Percentiles rank a stretch among this genome's conserved stretches.
Evolutionary conservation across 2,888 invertebrate species (phyloP).

Genomic region (Theodoxus fluviatilis): DNA sequence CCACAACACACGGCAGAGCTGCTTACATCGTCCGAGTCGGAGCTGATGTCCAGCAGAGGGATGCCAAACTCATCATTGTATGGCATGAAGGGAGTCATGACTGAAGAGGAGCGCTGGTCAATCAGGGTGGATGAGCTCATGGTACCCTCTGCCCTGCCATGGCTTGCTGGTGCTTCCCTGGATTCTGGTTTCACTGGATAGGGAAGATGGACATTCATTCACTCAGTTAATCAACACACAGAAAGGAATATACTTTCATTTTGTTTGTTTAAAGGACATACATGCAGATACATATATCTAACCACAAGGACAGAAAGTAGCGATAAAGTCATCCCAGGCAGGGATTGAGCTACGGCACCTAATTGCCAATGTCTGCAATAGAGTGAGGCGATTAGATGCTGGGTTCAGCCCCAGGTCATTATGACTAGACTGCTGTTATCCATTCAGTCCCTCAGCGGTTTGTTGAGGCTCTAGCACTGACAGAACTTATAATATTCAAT

Average conservation of each 20-base stretch:
- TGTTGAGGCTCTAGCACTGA: no score
- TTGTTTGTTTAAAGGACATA: background rate
- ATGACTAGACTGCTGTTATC: no score
- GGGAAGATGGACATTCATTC: background rate
- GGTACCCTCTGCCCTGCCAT: conserved; percentile 25
- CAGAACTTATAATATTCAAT: no score
- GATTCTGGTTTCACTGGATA: conserved; percentile 33
- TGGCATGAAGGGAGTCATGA: conserved; percentile 30
- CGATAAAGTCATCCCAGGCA: no score
- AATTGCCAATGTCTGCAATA: no score
- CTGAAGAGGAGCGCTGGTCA: conserved; percentile 23
- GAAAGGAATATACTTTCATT: no score
- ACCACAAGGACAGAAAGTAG: background rate
- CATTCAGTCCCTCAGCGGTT: no score
- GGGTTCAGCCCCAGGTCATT: no score
- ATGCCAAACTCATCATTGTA: conserved; percentile 59
- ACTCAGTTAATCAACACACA: background rate
- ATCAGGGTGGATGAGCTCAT: conserved; percentile 25
- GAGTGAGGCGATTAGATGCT: no score
- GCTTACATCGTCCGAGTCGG: conserved; percentile 56
- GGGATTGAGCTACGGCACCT: no score
- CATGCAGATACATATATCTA: background rate
- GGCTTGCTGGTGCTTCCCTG: conserved; percentile 28
- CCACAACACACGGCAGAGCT: no score
- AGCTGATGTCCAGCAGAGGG: conserved; percentile 54